Base-by-base conservation (phyloP, 2,888 invertebrate genomes). In the Rhaphigaster nebulosa region DNA sequence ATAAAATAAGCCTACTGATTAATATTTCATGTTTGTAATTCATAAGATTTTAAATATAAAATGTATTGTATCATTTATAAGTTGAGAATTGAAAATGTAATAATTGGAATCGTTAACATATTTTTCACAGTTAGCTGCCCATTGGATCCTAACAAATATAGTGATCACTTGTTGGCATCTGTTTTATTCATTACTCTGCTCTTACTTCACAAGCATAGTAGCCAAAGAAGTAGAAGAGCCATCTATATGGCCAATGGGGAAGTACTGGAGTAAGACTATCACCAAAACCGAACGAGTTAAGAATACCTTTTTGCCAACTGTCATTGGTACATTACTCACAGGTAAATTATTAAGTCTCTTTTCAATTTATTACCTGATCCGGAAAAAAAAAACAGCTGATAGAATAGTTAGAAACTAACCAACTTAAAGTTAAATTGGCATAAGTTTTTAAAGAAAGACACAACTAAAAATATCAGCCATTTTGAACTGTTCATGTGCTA, bases 101-200 rank as follows among this genome's bases (percentile, higher is more conserved):
- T 29, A 29, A 65, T 65, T 29, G 20, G 8, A n/a, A 60, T 10
- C 1, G 23, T 54, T n/a, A 56, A 23, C 3, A 56, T 5, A 56
- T n/a, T 70, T 70, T 70, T 38, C 15, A 84, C 84, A 84, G 84
- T 13, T 84, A 84, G n/a, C 26, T 45, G 84, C 84, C n/a, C 84
- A 84, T 84, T 84, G 84, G 84, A 84, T 84, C 4, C 1, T 50
- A n/a, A 45, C 84, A n/a, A 84, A 84, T 5, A 50, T n/a, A 50
- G n/a, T 84, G 15, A 45, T 84, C 84, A n/a, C 84, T 38, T 45
- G 41, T 15, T 84, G 84, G 84, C 84, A 84, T 18, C 41, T 84
- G 0, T 84, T 84, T n/a, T 84, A 84, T 50, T 41, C 84, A 41
- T 45, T 15, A 41, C 84, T 84, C 45, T 84, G 84, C 41, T 84